Conservation (phyloP, 2,113 vertebrate species). For the Seriola quinqueradiata region DNA sequence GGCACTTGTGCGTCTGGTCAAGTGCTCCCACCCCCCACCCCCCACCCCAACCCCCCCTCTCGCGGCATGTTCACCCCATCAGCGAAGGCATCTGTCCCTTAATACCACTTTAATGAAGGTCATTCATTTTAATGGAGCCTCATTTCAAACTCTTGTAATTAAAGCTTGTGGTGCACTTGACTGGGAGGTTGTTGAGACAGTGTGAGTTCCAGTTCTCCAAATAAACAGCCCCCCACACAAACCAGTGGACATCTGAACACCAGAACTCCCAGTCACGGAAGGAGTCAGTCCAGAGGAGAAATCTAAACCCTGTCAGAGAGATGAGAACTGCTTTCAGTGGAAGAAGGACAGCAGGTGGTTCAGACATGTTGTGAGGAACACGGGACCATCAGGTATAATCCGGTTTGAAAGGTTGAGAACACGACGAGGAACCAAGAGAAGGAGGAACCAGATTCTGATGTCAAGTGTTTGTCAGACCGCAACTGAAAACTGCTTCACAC, state of each 20-base stretch:
- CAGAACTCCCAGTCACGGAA: constrained; percentile 47
- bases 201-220: constrained; percentile 72
- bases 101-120: constrained; percentile 83
- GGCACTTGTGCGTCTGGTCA: constrained; percentile 80
- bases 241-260: constrained; percentile 24
- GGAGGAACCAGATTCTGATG: constrained; percentile 67
- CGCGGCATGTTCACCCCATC: constrained; percentile 43
- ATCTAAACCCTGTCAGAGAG: constrained; percentile 59
- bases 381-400: constrained; percentile 73
- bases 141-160: constrained; percentile 82
- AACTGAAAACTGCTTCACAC: constrained; percentile 24
- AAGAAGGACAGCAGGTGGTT: constrained; percentile 63
- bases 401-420: constrained; percentile 70
- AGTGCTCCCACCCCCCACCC: constrained; percentile 63
- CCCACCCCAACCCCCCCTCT: neutral
- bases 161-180: constrained; percentile 71
- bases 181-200: constrained; percentile 78
- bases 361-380: constrained; percentile 46
- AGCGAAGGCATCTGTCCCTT: constrained; percentile 77
- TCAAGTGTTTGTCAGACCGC: constrained; percentile 65
- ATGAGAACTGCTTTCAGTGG: constrained; percentile 77
- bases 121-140: constrained; percentile 85
- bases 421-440: constrained; percentile 40
- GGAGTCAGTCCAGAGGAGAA: constrained; percentile 41
- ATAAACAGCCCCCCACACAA: constrained; percentile 71